Evolutionary conservation across 2,113 vertebrate species (phyloP).

Genomic region (Marmota flaviventris): DNA sequence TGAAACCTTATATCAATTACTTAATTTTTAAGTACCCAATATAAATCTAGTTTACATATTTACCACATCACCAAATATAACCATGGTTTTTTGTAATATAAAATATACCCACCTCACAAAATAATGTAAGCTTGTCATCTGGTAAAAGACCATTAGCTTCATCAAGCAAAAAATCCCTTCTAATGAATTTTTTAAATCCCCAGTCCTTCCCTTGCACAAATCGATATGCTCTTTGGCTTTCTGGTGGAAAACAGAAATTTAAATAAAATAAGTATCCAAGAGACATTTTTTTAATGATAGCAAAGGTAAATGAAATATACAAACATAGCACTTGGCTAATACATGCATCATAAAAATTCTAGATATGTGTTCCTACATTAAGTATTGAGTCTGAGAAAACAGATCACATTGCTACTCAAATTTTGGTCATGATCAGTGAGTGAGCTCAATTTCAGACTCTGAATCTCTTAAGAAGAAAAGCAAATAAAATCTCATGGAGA

Average conservation of each 20-base stretch:
- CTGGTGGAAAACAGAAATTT: conserved; percentile 86
- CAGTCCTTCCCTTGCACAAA: conserved; percentile 99
- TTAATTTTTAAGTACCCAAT: conserved; percentile 26
- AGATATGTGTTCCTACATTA: not conserved
- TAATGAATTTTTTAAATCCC: conserved; percentile 99
- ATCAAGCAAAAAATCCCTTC: conserved; percentile 99
- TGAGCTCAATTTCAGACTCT: conserved; percentile 36
- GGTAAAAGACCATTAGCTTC: conserved; percentile 98
- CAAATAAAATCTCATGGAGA: not conserved
- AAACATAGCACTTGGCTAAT: not conserved
- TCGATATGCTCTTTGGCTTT: conserved; percentile 99
- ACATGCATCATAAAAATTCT: not conserved
- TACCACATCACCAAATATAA: conserved; percentile 36
- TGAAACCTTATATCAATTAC: not conserved
- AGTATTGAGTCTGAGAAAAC: not conserved
- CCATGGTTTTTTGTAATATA: conserved; percentile 31
- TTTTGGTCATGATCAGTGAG: conserved; percentile 34
- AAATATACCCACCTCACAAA: conserved; percentile 94
- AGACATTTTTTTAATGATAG: conserved; percentile 58
- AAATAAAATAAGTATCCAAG: conserved; percentile 65
- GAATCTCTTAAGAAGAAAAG: conserved; percentile 40
- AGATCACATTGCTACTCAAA: conserved; percentile 25
- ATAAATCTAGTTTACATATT: conserved; percentile 3
- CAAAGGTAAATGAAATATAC: not conserved
- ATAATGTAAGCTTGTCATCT: conserved; percentile 98